Conservation (phyloP, 2,797 vertebrate species). For the Urosaurus nigricauda region DNA sequence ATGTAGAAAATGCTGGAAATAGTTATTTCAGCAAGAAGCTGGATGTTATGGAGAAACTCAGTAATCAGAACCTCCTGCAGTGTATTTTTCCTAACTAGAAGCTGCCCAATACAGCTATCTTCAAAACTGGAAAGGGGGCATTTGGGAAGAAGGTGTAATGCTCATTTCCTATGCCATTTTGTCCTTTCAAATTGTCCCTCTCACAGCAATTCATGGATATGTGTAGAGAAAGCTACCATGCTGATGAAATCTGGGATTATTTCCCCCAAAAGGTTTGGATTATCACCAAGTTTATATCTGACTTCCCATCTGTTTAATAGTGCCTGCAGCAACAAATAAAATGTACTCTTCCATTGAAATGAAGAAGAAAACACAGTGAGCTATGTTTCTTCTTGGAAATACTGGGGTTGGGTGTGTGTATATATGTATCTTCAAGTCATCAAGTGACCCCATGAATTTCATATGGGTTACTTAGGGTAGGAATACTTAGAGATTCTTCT, state of each 20-base stretch:
- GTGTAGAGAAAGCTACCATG: background rate
- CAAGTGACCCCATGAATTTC: too few species aligned
- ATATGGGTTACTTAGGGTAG: too few species aligned
- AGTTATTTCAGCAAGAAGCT: background rate
- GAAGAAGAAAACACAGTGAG: background rate
- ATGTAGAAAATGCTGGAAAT: background rate
- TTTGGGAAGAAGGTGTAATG: background rate
- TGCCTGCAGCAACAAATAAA: background rate
- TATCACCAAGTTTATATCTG: background rate
- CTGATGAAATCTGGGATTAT: too few species aligned
- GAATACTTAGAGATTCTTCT: too few species aligned
- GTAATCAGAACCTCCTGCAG: background rate
- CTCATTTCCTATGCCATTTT: too few species aligned
- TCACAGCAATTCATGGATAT: background rate
- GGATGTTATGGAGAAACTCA: background rate
- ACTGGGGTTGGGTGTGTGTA: too few species aligned
- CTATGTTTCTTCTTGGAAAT: too few species aligned
- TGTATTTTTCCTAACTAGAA: background rate
- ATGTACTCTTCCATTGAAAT: background rate
- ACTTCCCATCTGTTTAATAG: background rate
- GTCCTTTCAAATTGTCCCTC: background rate
- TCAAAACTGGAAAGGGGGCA: background rate
- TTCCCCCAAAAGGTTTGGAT: too few species aligned
- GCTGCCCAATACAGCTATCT: background rate
- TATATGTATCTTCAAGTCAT: too few species aligned